These are phyloP conservation scores for Onychostoma macrolepis DNA, from an alignment of 2,113 vertebrate species.

Conservation along the genomic window DNA sequence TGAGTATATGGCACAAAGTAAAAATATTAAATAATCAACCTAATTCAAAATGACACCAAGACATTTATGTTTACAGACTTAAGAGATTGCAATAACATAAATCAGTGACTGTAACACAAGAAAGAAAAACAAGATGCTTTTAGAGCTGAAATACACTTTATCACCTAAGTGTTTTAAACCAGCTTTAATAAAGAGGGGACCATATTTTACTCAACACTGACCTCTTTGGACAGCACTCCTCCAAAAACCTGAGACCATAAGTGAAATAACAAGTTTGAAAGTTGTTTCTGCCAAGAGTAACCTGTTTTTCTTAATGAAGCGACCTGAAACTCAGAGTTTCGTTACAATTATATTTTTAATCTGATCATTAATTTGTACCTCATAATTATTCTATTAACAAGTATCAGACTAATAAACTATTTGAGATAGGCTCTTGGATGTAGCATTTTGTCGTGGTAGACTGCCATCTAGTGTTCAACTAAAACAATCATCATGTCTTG, in stretches of 20 bases:
- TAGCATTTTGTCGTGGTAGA: slow-evolving; percentile 11
- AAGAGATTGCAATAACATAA: not conserved
- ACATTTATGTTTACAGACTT: not conserved
- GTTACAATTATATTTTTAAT: not conserved
- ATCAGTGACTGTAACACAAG: not conserved
- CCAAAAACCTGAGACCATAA: not conserved
- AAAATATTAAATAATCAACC: not conserved
- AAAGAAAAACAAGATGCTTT: not conserved
- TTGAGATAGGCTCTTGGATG: not conserved
- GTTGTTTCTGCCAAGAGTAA: not conserved
- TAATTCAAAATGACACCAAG: not conserved
- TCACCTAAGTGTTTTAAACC: not conserved
- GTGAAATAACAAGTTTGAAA: not conserved
- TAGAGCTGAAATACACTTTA: not conserved
- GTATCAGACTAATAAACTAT: not conserved
- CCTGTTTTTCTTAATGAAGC: not conserved
- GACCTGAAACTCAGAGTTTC: not conserved
- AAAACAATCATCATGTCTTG: not conserved
- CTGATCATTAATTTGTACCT: not conserved
- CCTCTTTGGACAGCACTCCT: slow-evolving; percentile 8
- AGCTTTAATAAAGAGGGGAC: not conserved
- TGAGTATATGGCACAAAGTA: not conserved
- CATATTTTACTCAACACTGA: slow-evolving; percentile 31
- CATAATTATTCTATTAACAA: not conserved
- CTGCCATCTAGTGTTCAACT: slow-evolving; percentile 51